A percentile compares a stretch with the other conserved stretches of the same genome.
Evolutionary conservation across 2,113 vertebrate genomes (phyloP).

Genomic region (Paramisgurnus dabryanus): DNA sequence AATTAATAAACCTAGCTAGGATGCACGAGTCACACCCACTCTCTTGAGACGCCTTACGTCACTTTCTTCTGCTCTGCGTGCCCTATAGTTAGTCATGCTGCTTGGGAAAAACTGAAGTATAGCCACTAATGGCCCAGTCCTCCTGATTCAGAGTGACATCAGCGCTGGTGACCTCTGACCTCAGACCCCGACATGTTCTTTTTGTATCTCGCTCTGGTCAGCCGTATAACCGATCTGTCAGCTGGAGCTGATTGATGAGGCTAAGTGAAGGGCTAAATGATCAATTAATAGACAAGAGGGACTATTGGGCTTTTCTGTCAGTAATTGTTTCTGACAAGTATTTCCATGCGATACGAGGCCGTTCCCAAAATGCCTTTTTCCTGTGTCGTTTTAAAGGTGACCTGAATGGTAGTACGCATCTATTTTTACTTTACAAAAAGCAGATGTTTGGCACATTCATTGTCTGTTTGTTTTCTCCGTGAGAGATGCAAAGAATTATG

Average conservation of each 20-base stretch:
- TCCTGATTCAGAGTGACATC: conserved; percentile 28
- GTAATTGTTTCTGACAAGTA: background rate
- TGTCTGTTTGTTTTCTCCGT: background rate
- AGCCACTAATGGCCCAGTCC: background rate
- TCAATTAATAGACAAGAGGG: conserved; percentile 23
- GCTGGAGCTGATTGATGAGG: conserved; percentile 24
- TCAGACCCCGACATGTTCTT: conserved; percentile 19
- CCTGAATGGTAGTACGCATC: background rate
- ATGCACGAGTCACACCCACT: conserved; percentile 36
- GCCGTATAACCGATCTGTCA: background rate
- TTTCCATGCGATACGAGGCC: background rate
- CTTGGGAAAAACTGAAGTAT: conserved; percentile 11
- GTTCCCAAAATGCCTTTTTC: background rate
- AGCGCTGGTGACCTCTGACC: conserved; percentile 36
- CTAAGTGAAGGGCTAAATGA: conserved; percentile 30
- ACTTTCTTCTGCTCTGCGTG: conserved; percentile 29
- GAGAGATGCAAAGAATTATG: background rate
- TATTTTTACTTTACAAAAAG: background rate
- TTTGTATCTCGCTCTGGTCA: conserved; percentile 11
- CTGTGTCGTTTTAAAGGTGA: background rate
- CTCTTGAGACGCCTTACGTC: conserved; percentile 40
- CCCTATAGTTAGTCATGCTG: conserved; percentile 6
- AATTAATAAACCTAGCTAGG: background rate
- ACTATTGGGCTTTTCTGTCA: background rate
- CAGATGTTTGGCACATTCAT: background rate